Conservation (phyloP, 2,888 invertebrate genomes). For the Vesta saturnalis region DNA sequence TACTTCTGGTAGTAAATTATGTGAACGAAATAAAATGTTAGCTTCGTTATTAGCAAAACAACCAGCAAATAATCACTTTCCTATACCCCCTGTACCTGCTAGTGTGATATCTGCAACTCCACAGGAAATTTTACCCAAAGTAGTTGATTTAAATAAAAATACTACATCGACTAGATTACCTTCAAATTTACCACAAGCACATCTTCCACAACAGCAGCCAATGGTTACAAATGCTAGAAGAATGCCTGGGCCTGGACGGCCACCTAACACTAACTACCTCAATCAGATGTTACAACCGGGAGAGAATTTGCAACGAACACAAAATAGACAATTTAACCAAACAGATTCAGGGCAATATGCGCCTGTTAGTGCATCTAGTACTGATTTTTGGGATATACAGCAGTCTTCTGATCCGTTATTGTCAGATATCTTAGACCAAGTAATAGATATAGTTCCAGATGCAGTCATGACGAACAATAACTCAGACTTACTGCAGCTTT, state of each 20-base stretch:
- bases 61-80: constrained; percentile 68
- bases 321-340: constrained; percentile 45
- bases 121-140: constrained; percentile 72
- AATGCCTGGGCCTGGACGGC: constrained; percentile 52
- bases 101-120: constrained; percentile 75
- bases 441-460: constrained; percentile 83
- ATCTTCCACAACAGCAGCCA: constrained; percentile 27
- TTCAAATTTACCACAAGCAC: constrained; percentile 28
- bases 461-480: constrained; percentile 59
- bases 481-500: constrained; percentile 58
- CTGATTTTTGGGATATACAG: constrained; percentile 62
- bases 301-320: constrained; percentile 53
- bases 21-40: constrained; percentile 86
- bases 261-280: constrained; percentile 58
- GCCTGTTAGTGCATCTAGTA: constrained; percentile 53
- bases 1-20: constrained; percentile 72
- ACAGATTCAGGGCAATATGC: constrained; percentile 41
- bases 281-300: constrained; percentile 57
- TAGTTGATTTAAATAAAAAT: constrained; percentile 53
- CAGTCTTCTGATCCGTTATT: constrained; percentile 73
- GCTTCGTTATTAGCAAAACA: constrained; percentile 83
- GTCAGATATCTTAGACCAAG: constrained; percentile 86
- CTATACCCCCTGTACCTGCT: constrained; percentile 73
- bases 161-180: constrained; percentile 48
- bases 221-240: constrained; percentile 40